These are phyloP conservation scores for Haemorhous mexicanus DNA, from an alignment of 2,113 vertebrate genomes.

Conservation along the genomic window DNA sequence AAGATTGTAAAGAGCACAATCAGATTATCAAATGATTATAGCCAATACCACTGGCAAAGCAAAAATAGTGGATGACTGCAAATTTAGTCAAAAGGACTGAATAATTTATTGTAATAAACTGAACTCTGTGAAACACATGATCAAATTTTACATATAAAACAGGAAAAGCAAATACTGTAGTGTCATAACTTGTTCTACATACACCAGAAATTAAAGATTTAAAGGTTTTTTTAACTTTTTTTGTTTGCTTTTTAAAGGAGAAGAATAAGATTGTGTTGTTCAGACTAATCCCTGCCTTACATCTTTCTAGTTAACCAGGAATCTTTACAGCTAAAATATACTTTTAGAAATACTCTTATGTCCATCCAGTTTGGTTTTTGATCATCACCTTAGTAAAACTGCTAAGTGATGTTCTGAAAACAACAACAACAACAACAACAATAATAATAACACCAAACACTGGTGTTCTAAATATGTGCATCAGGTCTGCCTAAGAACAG, in stretches of 20 bases:
- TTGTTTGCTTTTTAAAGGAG: neutral
- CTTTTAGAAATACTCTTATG: neutral
- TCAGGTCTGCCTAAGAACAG: neutral
- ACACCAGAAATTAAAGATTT: neutral
- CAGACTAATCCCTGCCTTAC: neutral
- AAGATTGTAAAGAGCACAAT: neutral
- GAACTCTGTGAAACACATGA: neutral
- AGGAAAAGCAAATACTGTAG: neutral
- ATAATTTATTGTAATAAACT: neutral
- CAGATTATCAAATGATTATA: neutral
- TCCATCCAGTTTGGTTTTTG: neutral
- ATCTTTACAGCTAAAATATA: neutral
- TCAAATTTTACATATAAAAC: neutral
- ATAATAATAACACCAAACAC: neutral
- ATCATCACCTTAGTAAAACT: neutral
- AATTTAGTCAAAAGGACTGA: neutral
- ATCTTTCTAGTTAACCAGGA: neutral
- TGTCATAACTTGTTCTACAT: neutral
- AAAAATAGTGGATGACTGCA: neutral
- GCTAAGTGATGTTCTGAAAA: neutral
- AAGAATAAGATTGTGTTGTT: neutral
- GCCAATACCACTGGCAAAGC: neutral
- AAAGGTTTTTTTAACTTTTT: neutral
- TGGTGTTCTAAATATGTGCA: accelerated
- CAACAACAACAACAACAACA: neutral